Conservation (phyloP, 2,113 vertebrate species). For the Alosa alosa region DNA sequence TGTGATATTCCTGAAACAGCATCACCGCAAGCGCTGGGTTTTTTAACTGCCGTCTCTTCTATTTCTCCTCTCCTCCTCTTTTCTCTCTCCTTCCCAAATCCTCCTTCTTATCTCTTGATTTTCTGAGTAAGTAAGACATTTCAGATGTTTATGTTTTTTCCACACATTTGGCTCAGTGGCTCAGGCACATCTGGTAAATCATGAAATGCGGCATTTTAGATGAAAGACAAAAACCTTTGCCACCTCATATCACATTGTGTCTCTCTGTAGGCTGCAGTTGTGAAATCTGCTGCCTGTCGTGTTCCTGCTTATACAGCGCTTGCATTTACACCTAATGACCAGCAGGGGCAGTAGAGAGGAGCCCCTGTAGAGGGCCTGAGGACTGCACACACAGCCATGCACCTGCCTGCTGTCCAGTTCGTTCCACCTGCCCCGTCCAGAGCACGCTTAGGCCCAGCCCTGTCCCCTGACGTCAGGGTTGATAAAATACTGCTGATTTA, state of each 20-base stretch:
- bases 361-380: background rate
- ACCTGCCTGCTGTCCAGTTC: slow-evolving; percentile 31
- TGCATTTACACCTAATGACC: background rate
- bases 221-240: background rate
- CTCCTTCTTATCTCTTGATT: background rate
- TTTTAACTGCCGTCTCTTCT: slow-evolving; percentile 18
- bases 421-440: slow-evolving; percentile 32
- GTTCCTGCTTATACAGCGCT: background rate
- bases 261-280: background rate
- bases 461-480: slow-evolving; percentile 59
- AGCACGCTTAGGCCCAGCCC: slow-evolving; percentile 42
- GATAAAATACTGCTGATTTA: slow-evolving; percentile 85
- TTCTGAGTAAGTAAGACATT: background rate
- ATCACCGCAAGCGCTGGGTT: slow-evolving; percentile 31
- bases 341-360: background rate
- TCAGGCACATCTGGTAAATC: too few relatives aligned
- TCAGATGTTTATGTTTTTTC: background rate
- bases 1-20: slow-evolving; percentile 66
- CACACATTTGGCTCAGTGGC: too few relatives aligned
- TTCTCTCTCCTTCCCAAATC: background rate
- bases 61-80: slow-evolving; percentile 48
- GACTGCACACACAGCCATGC: slow-evolving; percentile 6
- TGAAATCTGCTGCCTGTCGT: background rate
- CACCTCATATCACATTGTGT: background rate
- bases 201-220: background rate